phyloP scores from a whole-genome alignment of 2,797 vertebrate genomes.

The Glyptemys insculpta region DNA sequence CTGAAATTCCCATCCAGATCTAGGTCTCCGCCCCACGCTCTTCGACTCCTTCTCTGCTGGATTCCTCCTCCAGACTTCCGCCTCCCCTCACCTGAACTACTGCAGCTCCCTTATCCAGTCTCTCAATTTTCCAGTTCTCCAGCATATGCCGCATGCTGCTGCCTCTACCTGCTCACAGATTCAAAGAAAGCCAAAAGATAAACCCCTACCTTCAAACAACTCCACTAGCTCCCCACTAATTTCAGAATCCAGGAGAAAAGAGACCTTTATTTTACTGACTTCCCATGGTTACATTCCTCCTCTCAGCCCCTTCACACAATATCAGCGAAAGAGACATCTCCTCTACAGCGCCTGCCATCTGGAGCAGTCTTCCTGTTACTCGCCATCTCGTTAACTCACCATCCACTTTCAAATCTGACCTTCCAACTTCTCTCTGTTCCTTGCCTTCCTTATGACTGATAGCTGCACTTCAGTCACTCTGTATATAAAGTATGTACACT shows the following conservation, averaged over 20 bases:
- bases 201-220: neutral
- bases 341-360: neutral
- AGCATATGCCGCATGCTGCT: neutral
- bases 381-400: neutral
- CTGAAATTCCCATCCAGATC: neutral
- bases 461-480: neutral
- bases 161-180: neutral
- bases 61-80: neutral
- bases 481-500: neutral
- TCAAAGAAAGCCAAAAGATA: neutral
- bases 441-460: fast-evolving
- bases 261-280: fast-evolving
- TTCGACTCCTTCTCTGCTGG: neutral
- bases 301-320: fast-evolving
- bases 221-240: neutral
- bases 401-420: neutral
- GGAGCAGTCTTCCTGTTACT: neutral
- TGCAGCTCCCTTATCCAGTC: neutral
- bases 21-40: neutral
- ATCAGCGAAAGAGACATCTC: neutral
- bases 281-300: neutral
- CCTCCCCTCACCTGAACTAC: neutral
- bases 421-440: fast-evolving
- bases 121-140: neutral
- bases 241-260: fast-evolving